A percentile compares a stretch with the other conserved stretches of the same genome.
phyloP scores from a whole-genome alignment of 2,888 invertebrate genomes.

The Scrobipalpa costella region DNA sequence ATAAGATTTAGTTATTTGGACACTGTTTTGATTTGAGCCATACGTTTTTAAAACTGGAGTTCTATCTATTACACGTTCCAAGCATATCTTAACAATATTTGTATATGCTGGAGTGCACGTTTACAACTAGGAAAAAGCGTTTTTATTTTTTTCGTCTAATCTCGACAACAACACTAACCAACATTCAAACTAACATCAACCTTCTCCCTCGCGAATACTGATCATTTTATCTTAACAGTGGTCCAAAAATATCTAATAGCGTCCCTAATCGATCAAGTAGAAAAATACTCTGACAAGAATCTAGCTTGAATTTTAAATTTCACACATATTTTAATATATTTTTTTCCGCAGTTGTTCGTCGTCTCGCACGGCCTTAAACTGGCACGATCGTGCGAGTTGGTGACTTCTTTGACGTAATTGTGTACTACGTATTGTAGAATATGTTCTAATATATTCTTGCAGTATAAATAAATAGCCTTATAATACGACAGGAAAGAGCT shows the following conservation, averaged over 20 bases:
- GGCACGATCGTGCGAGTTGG: no score
- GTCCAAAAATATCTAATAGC: conserved; percentile 81
- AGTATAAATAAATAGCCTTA: no score
- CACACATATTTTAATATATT: conserved; percentile 52
- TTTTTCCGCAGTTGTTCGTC: conserved; percentile 25
- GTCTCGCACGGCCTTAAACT: no score
- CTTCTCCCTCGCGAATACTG: conserved; percentile 68
- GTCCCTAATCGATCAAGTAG: conserved; percentile 78
- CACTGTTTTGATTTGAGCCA: no score
- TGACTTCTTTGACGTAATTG: no score
- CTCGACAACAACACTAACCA: conserved; percentile 58
- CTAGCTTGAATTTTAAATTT: conserved; percentile 59
- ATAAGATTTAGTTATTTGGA: no score
- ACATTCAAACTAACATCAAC: conserved; percentile 69
- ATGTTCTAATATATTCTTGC: no score
- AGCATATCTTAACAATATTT: conserved; percentile 36
- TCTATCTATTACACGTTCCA: conserved; percentile 34
- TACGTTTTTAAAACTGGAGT: not conserved
- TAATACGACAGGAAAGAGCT: no score
- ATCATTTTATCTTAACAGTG: conserved; percentile 76
- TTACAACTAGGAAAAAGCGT: conserved; percentile 58
- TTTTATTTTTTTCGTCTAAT: conserved; percentile 53
- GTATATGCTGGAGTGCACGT: conserved; percentile 53
- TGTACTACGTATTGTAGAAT: no score
- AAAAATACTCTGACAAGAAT: conserved; percentile 77